Conservation (phyloP, 2,797 vertebrate species). For the Enteromius trimaculatus region DNA sequence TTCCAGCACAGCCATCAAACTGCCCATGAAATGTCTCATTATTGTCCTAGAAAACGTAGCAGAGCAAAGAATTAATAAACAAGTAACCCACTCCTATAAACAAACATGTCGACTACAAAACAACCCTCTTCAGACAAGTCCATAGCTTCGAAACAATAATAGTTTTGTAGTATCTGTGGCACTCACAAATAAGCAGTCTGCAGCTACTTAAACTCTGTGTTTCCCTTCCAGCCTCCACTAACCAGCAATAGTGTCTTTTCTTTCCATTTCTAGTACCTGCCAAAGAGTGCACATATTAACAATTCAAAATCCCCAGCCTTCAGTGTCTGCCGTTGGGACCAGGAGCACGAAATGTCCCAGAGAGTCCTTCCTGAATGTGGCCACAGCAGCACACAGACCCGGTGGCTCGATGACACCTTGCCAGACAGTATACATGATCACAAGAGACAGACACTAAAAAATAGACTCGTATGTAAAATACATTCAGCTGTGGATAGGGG, state of each 20-base stretch:
- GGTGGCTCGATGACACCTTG: constrained; percentile 54
- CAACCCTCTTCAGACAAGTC: not conserved
- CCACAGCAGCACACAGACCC: constrained; percentile 41
- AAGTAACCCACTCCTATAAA: not conserved
- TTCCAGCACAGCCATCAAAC: constrained; percentile 2
- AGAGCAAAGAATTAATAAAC: not conserved
- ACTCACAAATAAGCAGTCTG: not conserved
- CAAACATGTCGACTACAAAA: not conserved
- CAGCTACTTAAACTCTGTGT: constrained; percentile 31
- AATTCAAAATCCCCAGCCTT: constrained; percentile 57
- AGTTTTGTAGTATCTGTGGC: not conserved
- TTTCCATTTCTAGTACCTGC: constrained; percentile 47
- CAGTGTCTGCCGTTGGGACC: constrained; percentile 49
- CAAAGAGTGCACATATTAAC: constrained; percentile 55
- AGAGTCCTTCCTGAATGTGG: constrained; percentile 40
- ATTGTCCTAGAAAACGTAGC: not conserved
- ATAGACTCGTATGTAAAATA: constrained; percentile 53
- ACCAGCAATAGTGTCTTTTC: constrained; percentile 30
- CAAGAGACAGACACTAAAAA: constrained; percentile 49
- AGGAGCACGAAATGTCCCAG: constrained; percentile 51
- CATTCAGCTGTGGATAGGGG: not conserved
- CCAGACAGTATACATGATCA: constrained; percentile 53
- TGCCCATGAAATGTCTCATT: constrained; percentile 14
- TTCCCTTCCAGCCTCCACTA: constrained; percentile 5
- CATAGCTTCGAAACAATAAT: not conserved